Base-by-base conservation (phyloP, 2,888 invertebrate species). In the Meghimatium bilineatum region DNA sequence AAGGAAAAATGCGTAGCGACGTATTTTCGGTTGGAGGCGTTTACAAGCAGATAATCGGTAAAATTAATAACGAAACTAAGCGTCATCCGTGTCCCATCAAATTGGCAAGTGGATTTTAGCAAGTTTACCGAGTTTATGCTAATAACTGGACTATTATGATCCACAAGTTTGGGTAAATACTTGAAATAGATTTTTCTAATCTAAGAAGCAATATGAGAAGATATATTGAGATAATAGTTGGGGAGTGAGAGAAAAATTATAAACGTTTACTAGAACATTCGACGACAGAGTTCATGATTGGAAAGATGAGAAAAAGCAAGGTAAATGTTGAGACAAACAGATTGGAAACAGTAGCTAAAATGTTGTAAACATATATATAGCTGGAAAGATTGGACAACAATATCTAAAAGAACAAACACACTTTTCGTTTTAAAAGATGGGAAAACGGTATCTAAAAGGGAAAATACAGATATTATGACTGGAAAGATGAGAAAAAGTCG, bases 131-230 rank as follows among this genome's bases (percentile, higher is more conserved):
- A 49, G 79, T 67, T 79, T 79, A 69, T 79, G 36, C 69, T 79
- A 79, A 79, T 79, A 79, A 52, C 29, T 52, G 69, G 8, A 79
- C 85, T 85, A 87, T 87, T 84, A 87, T 84, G 80, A 82, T 83
- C 38, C 77, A 44, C 66, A 26, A 6, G 36, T 77, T 36, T n/a
- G 38, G 63, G 77, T 66, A 77, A 63, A 77, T 77, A 63, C 34
- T 32, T 63, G 38, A 12, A 44, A 8, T 44, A 8, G 44, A 8
- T 12, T 44, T 26, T 72, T 72, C 14, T 75, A 2, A 32, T 75
- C 32, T 52, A 75, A 38, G n/a, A 49, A 32, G 74, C 36, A 5
- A 52, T 44, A 17, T 36, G 69, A 44, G 44, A 67, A 36, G 44
- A 34, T 1, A 26, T 0, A 29, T n/a, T n/a, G 23, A 23, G 56